Percentiles rank a stretch among this genome's conserved stretches.
These are phyloP conservation scores for Parotia lawesii DNA, from an alignment of 2,113 vertebrate genomes.

Conservation along the genomic window DNA sequence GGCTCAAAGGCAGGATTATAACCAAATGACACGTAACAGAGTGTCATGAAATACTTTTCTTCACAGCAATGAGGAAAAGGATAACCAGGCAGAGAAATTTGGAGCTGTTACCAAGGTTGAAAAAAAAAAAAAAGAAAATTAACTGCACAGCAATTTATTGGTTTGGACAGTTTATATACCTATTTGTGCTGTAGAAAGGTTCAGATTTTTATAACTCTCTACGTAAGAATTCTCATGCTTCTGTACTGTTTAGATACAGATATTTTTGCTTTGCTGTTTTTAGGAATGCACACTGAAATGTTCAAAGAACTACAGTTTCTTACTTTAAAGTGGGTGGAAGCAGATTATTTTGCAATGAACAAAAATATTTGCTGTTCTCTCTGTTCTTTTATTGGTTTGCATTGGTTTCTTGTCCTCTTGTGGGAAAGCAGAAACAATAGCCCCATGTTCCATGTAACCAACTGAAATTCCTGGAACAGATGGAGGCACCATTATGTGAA, in stretches of 20 bases:
- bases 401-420: neutral
- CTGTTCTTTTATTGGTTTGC: neutral
- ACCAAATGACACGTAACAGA: neutral
- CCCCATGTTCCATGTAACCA: neutral
- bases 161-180: neutral
- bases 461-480: slow-evolving; percentile 26
- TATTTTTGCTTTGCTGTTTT: neutral
- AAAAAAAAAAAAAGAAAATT: neutral
- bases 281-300: neutral
- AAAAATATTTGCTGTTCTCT: slow-evolving; percentile 1
- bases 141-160: neutral
- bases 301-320: neutral
- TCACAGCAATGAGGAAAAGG: neutral
- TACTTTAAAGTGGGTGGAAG: neutral
- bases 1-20: neutral
- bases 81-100: neutral
- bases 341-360: neutral
- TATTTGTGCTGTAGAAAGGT: neutral
- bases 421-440: slow-evolving; percentile 11
- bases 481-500: slow-evolving; percentile 33
- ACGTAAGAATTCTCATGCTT: neutral
- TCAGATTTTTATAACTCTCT: neutral
- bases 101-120: neutral
- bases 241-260: neutral
- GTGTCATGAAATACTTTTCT: neutral